Evolutionary conservation across 1,140 invertebrate genomes (phyloP).

Genomic region (Platyscapa corneri): DNA sequence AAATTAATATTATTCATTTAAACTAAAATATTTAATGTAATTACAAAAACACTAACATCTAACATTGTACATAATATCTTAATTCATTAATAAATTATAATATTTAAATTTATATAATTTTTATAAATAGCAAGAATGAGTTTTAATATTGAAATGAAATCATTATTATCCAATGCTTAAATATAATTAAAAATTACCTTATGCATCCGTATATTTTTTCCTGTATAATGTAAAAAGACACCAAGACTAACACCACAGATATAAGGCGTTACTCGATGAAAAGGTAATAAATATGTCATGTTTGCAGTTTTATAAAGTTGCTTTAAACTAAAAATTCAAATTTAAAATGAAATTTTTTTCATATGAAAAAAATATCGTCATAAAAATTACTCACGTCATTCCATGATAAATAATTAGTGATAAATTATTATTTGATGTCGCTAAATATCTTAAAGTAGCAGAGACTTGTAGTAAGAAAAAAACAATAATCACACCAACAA

Average conservation of each 20-base stretch:
- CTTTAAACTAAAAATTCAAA: conserved; percentile 75
- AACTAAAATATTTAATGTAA: no score
- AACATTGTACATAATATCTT: no score
- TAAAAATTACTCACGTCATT: conserved; percentile 75
- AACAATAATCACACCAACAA: conserved; percentile 75
- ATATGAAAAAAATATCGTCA: neutral
- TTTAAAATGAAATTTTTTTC: conserved; percentile 25
- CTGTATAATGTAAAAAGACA: conserved; percentile 75
- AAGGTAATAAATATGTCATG: conserved; percentile 77
- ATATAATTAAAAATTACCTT: conserved; percentile 62
- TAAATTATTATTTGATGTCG: conserved; percentile 76
- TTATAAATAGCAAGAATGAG: neutral
- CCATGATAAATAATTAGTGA: conserved; percentile 80
- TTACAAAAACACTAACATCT: no score
- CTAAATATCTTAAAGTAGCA: conserved; percentile 78
- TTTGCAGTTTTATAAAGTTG: conserved; percentile 81
- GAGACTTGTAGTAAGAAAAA: conserved; percentile 76
- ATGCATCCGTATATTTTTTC: conserved; percentile 67
- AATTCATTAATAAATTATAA: no score
- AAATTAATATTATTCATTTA: neutral
- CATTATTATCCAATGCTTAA: neutral
- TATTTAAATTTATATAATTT: no score
- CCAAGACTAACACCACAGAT: conserved; percentile 79
- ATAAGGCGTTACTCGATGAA: conserved; percentile 80
- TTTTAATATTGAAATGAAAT: neutral